A percentile compares a stretch with the other conserved stretches of the same genome.
These are phyloP conservation scores for Metellina segmentata DNA, from an alignment of 2,888 invertebrate genomes.

Conservation along the genomic window DNA sequence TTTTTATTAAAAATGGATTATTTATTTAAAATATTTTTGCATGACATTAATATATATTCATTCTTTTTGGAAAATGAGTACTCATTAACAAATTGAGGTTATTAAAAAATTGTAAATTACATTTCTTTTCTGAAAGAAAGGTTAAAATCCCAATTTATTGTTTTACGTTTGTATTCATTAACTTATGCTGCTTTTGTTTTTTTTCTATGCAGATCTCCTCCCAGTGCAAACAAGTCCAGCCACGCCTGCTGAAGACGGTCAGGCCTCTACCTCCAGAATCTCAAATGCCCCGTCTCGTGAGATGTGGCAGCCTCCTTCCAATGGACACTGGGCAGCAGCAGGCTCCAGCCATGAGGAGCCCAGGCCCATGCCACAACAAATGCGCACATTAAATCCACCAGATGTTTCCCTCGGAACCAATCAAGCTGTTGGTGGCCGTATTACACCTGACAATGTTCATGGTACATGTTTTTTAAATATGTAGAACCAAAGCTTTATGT, in stretches of 20 bases:
- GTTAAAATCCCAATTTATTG: background rate
- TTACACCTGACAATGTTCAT: conserved; percentile 74
- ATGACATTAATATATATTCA: no score
- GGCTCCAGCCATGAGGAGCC: conserved; percentile 30
- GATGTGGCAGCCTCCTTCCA: conserved; percentile 46
- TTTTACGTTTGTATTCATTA: background rate
- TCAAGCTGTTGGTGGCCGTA: conserved; percentile 69
- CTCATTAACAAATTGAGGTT: no score
- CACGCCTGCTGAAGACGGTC: conserved; percentile 73
- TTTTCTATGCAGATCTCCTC: conserved; percentile 59
- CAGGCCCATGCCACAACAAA: conserved; percentile 50
- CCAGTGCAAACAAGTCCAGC: conserved; percentile 76
- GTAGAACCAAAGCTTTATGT: no score
- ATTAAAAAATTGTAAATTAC: no score
- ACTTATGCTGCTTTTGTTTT: background rate
- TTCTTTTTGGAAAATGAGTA: no score
- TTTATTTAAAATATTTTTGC: no score
- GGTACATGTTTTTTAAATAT: conserved; percentile 23
- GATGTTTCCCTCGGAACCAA: conserved; percentile 75
- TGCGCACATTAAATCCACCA: conserved; percentile 73
- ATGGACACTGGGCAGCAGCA: conserved; percentile 41
- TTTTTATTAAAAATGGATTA: no score
- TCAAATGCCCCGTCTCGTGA: conserved; percentile 38
- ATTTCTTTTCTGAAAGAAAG: background rate
- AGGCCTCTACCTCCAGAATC: conserved; percentile 58